Base-by-base conservation (phyloP, 2,113 vertebrate genomes). In the Embiotoca jacksoni region DNA sequence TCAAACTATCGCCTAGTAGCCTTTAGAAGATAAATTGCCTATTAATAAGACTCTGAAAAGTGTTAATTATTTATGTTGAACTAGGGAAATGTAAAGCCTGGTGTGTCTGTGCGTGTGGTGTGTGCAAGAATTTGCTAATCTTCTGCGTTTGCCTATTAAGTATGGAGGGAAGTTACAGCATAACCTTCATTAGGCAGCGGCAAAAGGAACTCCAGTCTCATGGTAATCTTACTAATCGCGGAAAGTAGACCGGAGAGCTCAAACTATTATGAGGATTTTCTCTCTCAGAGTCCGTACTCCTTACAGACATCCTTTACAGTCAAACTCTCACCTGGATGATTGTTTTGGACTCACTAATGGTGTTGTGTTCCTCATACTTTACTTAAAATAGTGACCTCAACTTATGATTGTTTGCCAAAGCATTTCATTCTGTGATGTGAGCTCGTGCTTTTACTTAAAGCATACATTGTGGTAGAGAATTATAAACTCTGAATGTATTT, bases 11-110 rank as follows among this genome's bases (percentile, higher is more conserved):
- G 1, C 39, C 44, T 13, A 53, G 63, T 50, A 58, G 50, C 49
- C 37, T 63, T 87, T 69, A 75, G 67, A 74, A 76, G 70, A 85
- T 77, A 23, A 78, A 75, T 78, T 76, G 11, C 66, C 31, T 64
- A 74, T 84, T 81, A 86, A 83, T 47, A 84, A 80, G 55, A 49
- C 46, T 69, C 46, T 36, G 13, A 61, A 53, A 72, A 46, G 32
- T 44, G 70, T 84, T 68, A 75, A 91, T 84, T 76, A 70, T 84
- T 78, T 15, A 84, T 81, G 50, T 39, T 63, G 54, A 82, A 82
- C 2, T 53, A 35, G 75, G 56, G 78, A 65, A 75, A 81, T 66
- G 37, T 67, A 52, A 78, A 69, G 47, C 54, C 52, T 44, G 0
- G 9, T 37, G n/a, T 0, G 7, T 2, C 11, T 23, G 47, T 63